phyloP scores from a whole-genome alignment of 2,797 vertebrate species.

The Garrulus glandarius region DNA sequence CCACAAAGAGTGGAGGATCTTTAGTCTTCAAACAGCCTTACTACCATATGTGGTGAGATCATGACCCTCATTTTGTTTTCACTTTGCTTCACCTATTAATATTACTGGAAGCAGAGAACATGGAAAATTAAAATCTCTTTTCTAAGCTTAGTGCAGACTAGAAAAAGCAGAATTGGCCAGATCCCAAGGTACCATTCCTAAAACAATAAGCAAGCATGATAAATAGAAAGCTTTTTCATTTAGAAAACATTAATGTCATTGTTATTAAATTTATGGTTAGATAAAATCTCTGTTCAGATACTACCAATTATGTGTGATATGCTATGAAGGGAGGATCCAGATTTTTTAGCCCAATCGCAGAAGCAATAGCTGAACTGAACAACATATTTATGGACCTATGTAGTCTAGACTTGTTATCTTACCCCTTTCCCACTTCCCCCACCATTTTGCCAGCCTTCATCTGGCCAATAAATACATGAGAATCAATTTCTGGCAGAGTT shows the following conservation, averaged over 20 bases:
- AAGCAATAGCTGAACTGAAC: neutral
- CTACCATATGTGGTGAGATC: neutral
- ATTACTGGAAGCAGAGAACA: neutral
- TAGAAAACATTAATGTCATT: slow-evolving; percentile 22
- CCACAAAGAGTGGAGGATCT: neutral
- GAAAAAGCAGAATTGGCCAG: neutral
- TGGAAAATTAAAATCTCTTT: neutral
- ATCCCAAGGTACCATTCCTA: neutral
- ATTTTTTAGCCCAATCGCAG: neutral
- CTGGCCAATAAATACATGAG: neutral
- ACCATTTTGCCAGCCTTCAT: neutral
- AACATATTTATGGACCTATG: neutral
- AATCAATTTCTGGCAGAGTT: neutral
- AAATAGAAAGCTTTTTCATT: slow-evolving; percentile 32
- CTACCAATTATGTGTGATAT: neutral
- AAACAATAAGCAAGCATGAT: neutral
- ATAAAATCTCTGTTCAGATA: slow-evolving; percentile 19
- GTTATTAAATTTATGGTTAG: slow-evolving; percentile 16
- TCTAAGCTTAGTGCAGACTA: neutral
- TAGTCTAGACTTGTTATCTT: slow-evolving; percentile 52
- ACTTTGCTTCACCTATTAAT: neutral
- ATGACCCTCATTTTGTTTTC: neutral
- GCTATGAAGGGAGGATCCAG: neutral
- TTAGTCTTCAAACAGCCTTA: neutral
- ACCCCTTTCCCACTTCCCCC: neutral